Base-by-base conservation (phyloP, 23 tunicate species). In the Halocynthia aurantium region DNA sequence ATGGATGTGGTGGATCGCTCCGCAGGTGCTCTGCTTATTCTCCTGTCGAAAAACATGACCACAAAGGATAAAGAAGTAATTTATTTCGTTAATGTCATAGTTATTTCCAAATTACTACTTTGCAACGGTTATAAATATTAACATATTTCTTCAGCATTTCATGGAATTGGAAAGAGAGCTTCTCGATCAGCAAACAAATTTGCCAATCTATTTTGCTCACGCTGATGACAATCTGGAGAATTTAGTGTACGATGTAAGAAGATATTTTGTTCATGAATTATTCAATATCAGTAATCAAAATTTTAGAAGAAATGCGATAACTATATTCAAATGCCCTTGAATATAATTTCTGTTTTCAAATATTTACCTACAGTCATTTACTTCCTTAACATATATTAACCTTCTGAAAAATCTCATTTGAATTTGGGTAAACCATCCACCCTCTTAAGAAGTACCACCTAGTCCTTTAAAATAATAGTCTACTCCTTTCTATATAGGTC, bases 161-260 rank as follows among this genome's bases (percentile, higher is more conserved):
- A 79, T 92, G 70, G 84, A 66, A 52, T 53, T 86, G 58, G 98
- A 92, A 67, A 57, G 31, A 8, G 92, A 82, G 40, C 40, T 92
- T 22, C 57, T 85, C 8, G 52, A 69, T 12, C 52, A 80, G 22
- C 80, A 92, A 22, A 50, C 92, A 13, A 92, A 83, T 18, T 62
- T 84, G 69, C 98, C 98, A 0, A 71, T 92, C 8, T 92, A 92
- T 79, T 92, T 92, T 78, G 81, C 93, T 8, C 62, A 86, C 78
- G 90, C 82, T 53, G 84, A 80, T 55, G 92, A 86, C 49, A 85
- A 86, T 15, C 61, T 92, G 80, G 84, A 92, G 22, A 56, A 64
- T 56, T 54, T 74, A 22, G 21, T 74, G 62, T 74, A 74, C 22
- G 78, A 74, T 56, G 78, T 74, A 54, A 74, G 78, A 18, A 5